These are phyloP conservation scores for Lepilemur septentrionalis DNA, from an alignment of 2,797 vertebrate genomes.

Conservation along the genomic window DNA sequence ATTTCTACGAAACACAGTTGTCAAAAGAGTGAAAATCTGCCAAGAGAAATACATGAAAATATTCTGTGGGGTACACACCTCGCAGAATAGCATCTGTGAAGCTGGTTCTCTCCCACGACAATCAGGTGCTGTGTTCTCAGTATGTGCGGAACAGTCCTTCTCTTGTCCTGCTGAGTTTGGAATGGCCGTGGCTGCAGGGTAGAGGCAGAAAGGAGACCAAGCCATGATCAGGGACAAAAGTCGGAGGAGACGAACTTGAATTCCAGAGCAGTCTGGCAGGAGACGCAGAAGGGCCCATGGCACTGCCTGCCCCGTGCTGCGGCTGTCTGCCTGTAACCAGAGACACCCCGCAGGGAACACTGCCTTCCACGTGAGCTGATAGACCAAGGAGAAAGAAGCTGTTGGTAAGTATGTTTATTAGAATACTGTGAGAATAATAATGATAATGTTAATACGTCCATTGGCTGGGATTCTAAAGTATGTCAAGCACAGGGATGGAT, in stretches of 20 bases:
- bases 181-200: neutral
- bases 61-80: neutral
- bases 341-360: neutral
- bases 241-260: neutral
- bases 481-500: neutral
- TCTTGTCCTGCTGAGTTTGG: neutral
- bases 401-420: neutral
- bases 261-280: neutral
- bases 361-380: no score
- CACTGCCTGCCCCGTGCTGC: fast-evolving
- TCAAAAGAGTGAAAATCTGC: neutral
- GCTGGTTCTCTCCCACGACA: fast-evolving
- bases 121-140: neutral
- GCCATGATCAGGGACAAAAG: neutral
- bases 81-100: neutral
- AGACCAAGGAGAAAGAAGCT: neutral
- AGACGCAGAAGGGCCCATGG: neutral
- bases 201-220: neutral
- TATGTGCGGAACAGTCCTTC: neutral
- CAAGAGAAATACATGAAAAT: neutral
- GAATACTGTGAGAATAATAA: neutral
- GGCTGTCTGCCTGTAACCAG: neutral
- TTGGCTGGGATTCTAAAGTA: neutral
- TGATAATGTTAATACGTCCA: neutral
- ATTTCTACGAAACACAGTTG: neutral